Evolutionary conservation across 2,113 vertebrate species (phyloP).

Genomic region (Haplochromis vanheusdeni): DNA sequence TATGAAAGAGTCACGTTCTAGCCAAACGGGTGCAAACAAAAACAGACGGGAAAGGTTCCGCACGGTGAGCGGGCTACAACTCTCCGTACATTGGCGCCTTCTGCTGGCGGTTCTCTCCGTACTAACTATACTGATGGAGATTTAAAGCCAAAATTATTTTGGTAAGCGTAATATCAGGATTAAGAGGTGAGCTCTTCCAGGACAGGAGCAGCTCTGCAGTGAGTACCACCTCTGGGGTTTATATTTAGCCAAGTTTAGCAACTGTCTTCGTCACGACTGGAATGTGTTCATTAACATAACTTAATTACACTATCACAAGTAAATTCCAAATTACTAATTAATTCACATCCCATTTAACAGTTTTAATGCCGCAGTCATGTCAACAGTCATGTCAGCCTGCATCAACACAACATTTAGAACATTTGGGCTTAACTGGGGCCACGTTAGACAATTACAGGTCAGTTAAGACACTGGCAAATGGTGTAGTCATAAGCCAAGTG

Average conservation of each 20-base stretch:
- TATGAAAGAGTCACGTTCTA: neutral
- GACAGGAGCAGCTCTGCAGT: neutral
- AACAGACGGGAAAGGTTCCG: neutral
- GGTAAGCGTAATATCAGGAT: neutral
- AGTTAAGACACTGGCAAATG: neutral
- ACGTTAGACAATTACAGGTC: neutral
- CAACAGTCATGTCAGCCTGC: neutral
- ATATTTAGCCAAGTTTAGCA: neutral
- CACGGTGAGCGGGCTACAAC: neutral
- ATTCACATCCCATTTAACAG: neutral
- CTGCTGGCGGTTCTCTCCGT: neutral
- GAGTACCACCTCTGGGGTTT: neutral
- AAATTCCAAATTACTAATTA: rapidly evolving
- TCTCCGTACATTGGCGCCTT: neutral
- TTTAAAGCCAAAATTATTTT: neutral
- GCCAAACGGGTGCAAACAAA: neutral
- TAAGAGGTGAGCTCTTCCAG: neutral
- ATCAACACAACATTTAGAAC: neutral
- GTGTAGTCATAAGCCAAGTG: neutral
- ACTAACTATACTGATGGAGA: neutral
- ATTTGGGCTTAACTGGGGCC: neutral
- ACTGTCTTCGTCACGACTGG: neutral
- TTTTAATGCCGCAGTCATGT: neutral
- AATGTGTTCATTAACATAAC: neutral
- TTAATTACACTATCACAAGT: neutral